These are phyloP conservation scores for Dryobota labecula DNA, from an alignment of 2,888 invertebrate genomes.

Conservation along the genomic window DNA sequence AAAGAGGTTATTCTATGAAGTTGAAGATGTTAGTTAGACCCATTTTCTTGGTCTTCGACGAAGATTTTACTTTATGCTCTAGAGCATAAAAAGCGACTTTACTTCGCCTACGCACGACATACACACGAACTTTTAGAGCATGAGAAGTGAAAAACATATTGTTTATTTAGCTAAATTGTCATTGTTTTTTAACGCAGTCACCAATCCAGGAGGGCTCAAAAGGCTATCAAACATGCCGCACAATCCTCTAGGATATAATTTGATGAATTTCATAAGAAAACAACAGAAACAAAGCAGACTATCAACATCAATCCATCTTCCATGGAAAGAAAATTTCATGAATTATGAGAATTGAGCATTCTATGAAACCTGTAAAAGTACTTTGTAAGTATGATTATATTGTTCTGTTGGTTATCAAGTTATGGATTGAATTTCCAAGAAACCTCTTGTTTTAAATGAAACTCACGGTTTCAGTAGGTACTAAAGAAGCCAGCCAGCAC, in stretches of 20 bases:
- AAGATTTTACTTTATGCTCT: too few relatives aligned
- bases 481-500: too few relatives aligned
- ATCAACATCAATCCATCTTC: neutral
- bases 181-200: neutral
- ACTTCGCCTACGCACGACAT: too few relatives aligned
- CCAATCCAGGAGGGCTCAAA: neutral
- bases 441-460: neutral
- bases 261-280: neutral
- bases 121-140: too few relatives aligned
- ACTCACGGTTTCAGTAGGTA: neutral
- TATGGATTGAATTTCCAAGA: neutral
- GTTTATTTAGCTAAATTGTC: too few relatives aligned
- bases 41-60: too few relatives aligned
- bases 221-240: neutral
- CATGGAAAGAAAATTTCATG: neutral
- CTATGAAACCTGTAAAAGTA: conserved; percentile 11
- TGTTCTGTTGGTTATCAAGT: neutral
- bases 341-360: neutral
- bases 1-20: too few relatives aligned
- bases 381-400: neutral
- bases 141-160: too few relatives aligned
- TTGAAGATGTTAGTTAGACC: too few relatives aligned
- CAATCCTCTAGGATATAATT: neutral
- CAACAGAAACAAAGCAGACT: too few relatives aligned
- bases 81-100: too few relatives aligned